Conservation (phyloP, 2,888 invertebrate genomes). For the Selenia dentaria region DNA sequence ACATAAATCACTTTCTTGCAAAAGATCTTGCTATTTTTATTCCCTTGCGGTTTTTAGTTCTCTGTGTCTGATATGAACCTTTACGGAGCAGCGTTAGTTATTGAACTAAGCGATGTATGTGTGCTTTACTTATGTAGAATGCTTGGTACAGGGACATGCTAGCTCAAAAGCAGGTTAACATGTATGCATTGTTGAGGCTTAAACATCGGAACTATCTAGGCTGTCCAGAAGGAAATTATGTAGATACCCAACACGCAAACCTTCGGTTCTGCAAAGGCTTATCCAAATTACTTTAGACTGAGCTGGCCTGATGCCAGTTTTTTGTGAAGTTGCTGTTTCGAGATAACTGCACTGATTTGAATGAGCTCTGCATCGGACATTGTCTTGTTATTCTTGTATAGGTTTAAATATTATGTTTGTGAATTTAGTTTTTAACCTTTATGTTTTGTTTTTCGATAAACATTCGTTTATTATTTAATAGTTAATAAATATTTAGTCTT, state of each 20-base stretch:
- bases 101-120: constrained; percentile 2
- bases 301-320: constrained; percentile 35
- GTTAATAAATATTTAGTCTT: no score
- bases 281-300: constrained; percentile 39
- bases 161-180: constrained; percentile 26
- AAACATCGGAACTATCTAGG: constrained; percentile 46
- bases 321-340: constrained; percentile 22
- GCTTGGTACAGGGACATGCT: constrained; percentile 30
- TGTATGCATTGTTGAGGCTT: constrained; percentile 40
- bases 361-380: constrained; percentile 7
- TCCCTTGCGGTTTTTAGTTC: not conserved
- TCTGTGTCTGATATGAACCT: not conserved
- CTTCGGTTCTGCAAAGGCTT: constrained; percentile 38
- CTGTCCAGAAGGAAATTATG: constrained; percentile 46
- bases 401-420: no score
- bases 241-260: constrained; percentile 42
- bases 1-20: not conserved
- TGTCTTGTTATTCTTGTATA: not conserved
- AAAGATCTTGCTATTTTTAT: not conserved
- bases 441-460: no score
- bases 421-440: no score
- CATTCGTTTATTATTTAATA: no score
- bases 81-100: constrained; percentile 9
- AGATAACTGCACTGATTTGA: constrained; percentile 31
- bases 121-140: constrained; percentile 1